Conservation (phyloP, 2,888 invertebrate species). For the Omphaloscelis lunosa region DNA sequence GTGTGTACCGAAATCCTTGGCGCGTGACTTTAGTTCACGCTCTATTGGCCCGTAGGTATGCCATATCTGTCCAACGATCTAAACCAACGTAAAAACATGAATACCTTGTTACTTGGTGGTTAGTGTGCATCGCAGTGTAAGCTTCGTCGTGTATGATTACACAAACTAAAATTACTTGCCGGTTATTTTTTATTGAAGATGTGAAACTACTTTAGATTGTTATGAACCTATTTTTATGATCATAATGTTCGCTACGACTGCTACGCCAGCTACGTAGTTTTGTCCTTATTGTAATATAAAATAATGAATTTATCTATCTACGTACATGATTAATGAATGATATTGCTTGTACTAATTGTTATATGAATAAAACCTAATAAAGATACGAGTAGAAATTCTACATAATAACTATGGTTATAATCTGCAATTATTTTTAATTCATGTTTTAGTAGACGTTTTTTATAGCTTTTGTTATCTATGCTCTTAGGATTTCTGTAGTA, state of each 20-base stretch:
- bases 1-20: conserved; percentile 85
- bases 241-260: conserved; percentile 24
- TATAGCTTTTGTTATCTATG: background rate
- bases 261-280: conserved; percentile 31
- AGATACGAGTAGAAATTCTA: background rate
- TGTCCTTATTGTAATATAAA: background rate
- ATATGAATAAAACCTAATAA: background rate
- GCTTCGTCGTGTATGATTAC: conserved; percentile 59
- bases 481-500: conserved; percentile 2
- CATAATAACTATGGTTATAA: background rate
- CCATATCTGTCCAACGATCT: conserved; percentile 82
- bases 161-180: conserved; percentile 34
- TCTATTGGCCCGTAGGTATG: conserved; percentile 85
- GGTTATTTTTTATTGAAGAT: conserved; percentile 31
- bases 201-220: conserved; percentile 9
- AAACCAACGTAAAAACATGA: conserved; percentile 78
- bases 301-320: background rate
- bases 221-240: background rate
- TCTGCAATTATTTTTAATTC: background rate
- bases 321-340: background rate
- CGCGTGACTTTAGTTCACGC: conserved; percentile 88
- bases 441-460: background rate
- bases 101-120: conserved; percentile 73
- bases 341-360: background rate
- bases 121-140: conserved; percentile 59